A percentile compares a stretch with the other conserved stretches of the same genome.
Conservation (phyloP, 2,113 vertebrate genomes). For the Ranitomeya variabilis region DNA sequence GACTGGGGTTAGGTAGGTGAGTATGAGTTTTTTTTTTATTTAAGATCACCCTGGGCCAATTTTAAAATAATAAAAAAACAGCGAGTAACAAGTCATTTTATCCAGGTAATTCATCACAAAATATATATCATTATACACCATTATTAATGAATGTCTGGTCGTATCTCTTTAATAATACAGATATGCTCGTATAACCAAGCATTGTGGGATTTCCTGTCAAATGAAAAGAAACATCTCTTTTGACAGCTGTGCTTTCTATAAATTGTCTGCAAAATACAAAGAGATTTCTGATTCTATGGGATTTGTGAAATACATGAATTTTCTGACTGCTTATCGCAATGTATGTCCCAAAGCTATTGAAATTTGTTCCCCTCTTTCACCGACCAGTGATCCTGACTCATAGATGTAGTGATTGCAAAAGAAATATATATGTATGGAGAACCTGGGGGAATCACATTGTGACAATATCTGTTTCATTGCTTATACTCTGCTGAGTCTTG, state of each 20-base stretch:
- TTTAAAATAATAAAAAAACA: too few species aligned
- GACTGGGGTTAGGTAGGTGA: too few species aligned
- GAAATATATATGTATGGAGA: conserved; percentile 30
- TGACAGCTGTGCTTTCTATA: background rate
- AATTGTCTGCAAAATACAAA: conserved; percentile 19
- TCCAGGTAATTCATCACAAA: too few species aligned
- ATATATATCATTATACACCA: background rate
- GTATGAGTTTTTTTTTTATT: too few species aligned
- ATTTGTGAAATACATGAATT: conserved; percentile 29
- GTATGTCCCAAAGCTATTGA: conserved; percentile 9
- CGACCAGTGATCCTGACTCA: background rate
- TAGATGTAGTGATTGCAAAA: background rate
- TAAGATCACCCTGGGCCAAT: too few species aligned
- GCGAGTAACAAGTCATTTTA: too few species aligned
- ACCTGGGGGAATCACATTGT: background rate
- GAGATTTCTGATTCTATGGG: background rate
- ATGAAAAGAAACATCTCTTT: background rate
- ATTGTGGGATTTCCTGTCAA: background rate
- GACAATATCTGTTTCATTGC: background rate
- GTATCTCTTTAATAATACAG: background rate
- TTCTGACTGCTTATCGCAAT: background rate
- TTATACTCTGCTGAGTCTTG: conserved; percentile 18
- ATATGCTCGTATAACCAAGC: background rate
- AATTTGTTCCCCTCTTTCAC: background rate
- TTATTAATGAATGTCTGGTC: background rate